These are phyloP conservation scores for Malurus melanocephalus DNA, from an alignment of 2,113 vertebrate genomes.

Conservation along the genomic window DNA sequence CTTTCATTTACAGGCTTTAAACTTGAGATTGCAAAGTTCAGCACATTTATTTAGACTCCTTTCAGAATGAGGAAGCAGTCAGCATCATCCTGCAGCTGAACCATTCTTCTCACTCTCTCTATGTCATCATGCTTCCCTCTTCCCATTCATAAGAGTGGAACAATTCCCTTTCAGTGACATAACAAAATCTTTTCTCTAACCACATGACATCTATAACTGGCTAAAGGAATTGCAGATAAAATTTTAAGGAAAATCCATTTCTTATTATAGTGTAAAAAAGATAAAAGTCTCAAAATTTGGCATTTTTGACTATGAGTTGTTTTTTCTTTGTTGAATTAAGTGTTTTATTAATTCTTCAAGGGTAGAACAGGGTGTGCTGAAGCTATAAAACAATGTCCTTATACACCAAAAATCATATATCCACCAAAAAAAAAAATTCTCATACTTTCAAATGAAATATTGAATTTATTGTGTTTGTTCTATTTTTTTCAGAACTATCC, in stretches of 20 bases:
- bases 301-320: not conserved
- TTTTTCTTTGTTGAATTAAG: not conserved
- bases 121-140: not conserved
- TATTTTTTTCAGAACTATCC: accelerated
- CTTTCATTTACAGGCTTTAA: not conserved
- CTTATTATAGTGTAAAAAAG: not conserved
- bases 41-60: not conserved
- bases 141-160: not conserved
- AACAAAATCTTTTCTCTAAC: not conserved
- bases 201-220: not conserved
- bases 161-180: not conserved
- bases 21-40: not conserved
- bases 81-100: not conserved
- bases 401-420: not conserved
- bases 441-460: not conserved
- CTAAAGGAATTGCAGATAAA: not conserved
- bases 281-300: not conserved
- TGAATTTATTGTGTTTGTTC: not conserved
- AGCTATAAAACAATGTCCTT: not conserved
- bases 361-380: not conserved
- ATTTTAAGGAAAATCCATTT: not conserved
- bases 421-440: not conserved
- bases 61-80: not conserved
- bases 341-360: not conserved
- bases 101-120: not conserved